These are phyloP conservation scores for Pseudococcus jackbeardsleyi DNA, from an alignment of 2,888 invertebrate genomes.

Conservation along the genomic window DNA sequence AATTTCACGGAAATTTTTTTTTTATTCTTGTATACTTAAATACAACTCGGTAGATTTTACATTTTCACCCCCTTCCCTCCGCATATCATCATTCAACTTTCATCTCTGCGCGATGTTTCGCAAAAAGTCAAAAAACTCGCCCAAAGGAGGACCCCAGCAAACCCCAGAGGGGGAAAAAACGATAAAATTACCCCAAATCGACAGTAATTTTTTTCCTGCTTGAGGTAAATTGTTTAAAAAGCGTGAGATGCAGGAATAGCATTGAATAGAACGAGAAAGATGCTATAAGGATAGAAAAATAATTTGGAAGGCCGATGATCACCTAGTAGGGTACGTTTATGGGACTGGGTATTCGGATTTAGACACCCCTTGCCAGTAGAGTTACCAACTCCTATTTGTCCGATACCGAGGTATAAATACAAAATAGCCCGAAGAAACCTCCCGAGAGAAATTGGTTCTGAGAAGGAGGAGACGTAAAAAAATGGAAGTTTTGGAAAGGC, in stretches of 20 bases:
- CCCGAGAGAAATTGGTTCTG: neutral
- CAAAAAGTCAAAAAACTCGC: too few species aligned
- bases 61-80: too few species aligned
- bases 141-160: neutral
- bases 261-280: neutral
- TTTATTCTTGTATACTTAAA: too few species aligned
- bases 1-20: too few species aligned
- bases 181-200: neutral
- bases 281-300: constrained; percentile 2
- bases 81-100: too few species aligned
- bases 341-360: neutral
- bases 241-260: neutral
- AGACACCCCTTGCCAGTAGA: neutral
- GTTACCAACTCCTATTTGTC: neutral
- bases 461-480: neutral
- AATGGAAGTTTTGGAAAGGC: neutral
- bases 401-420: neutral
- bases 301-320: constrained; percentile 22
- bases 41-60: too few species aligned
- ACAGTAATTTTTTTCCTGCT: neutral
- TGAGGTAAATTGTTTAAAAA: neutral
- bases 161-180: neutral
- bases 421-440: neutral
- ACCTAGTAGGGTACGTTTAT: neutral
- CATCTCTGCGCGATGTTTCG: too few species aligned